Conservation (phyloP, 1,140 invertebrate species). For the Goniozus legneri region DNA sequence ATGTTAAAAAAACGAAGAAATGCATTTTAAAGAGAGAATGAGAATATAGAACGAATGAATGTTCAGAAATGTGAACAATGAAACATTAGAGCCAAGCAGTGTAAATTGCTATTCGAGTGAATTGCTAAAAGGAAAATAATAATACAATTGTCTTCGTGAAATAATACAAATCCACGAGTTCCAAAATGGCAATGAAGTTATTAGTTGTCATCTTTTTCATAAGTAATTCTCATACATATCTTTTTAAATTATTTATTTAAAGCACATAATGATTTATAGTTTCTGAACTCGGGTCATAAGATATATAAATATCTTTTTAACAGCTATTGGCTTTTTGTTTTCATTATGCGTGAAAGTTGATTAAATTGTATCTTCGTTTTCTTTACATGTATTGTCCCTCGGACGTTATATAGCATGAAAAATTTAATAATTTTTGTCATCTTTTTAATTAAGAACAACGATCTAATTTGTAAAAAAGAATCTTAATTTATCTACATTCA, state of each 20-base stretch:
- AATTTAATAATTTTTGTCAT: not conserved
- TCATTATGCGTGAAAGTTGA: not conserved
- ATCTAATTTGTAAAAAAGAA: conserved; percentile 1
- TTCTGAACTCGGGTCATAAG: not conserved
- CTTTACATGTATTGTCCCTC: conserved; percentile 47
- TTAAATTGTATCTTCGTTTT: conserved; percentile 33
- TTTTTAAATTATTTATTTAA: not conserved
- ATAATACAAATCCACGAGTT: not conserved
- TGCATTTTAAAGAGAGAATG: conserved; percentile 9
- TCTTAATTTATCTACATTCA: conserved; percentile 6
- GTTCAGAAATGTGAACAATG: conserved; percentile 18
- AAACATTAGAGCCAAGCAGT: not conserved
- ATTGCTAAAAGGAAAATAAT: conserved; percentile 3
- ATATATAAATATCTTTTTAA: not conserved
- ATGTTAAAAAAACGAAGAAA: conserved; percentile 48
- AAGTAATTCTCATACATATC: not conserved
- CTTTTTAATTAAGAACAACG: not conserved
- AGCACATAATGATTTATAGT: not conserved
- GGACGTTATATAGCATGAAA: conserved; percentile 19
- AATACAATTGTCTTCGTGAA: not conserved
- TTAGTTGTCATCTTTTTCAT: conserved; percentile 4
- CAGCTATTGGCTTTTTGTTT: not conserved
- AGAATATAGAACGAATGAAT: conserved; percentile 20
- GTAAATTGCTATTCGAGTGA: not conserved
- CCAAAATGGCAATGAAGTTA: not conserved